These are phyloP conservation scores for Luffia ferchaultella DNA, from an alignment of 2,888 invertebrate genomes.

Conservation along the genomic window DNA sequence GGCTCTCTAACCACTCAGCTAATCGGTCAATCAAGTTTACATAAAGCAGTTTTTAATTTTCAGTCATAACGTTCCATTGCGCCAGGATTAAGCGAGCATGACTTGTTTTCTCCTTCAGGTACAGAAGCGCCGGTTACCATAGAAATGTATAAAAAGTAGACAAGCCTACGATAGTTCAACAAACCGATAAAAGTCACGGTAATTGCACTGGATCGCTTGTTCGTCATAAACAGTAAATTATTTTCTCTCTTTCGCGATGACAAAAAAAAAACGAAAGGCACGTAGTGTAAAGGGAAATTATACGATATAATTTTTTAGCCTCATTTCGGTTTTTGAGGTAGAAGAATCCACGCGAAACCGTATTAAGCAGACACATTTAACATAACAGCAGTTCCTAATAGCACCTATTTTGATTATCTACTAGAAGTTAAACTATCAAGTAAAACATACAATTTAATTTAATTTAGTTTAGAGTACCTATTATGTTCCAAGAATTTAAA, in stretches of 20 bases:
- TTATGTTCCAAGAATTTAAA: no score
- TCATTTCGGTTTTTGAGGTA: background rate
- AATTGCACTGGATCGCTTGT: slow-evolving; percentile 4
- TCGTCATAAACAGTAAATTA: background rate
- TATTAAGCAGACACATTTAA: no score
- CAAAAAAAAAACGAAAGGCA: background rate
- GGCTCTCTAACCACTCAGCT: no score
- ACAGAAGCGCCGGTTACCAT: slow-evolving; percentile 38
- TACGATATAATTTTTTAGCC: background rate
- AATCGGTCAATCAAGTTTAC: background rate
- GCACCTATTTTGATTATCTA: no score
- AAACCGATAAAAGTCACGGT: slow-evolving; percentile 15
- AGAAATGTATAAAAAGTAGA: slow-evolving; percentile 32
- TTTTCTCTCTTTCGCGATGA: background rate
- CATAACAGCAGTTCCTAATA: no score
- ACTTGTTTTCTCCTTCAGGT: slow-evolving; percentile 21
- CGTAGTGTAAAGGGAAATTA: background rate
- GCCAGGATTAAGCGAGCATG: slow-evolving; percentile 21
- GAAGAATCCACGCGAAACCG: no score
- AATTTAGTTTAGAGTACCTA: no score
- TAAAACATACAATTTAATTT: no score
- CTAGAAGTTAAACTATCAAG: no score
- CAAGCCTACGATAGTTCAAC: slow-evolving; percentile 7
- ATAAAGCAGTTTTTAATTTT: background rate
- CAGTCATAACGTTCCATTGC: background rate